Conservation (phyloP, 2,113 vertebrate species). For the Lasiurus cinereus region DNA sequence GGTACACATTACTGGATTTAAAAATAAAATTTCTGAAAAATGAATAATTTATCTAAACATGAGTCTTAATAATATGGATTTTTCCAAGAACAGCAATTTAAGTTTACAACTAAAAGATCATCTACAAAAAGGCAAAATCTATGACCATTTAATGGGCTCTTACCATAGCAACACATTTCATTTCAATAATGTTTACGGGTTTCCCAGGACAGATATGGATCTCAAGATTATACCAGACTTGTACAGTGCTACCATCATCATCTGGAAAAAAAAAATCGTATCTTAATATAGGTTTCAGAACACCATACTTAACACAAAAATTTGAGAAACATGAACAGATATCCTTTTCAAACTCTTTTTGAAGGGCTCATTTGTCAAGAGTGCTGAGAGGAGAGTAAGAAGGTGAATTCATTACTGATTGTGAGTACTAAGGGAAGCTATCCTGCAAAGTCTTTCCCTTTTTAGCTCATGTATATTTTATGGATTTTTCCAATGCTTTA, state of each 20-base stretch:
- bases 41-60: constrained; percentile 33
- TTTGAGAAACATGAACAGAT: background rate
- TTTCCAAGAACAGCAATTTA: constrained; percentile 29
- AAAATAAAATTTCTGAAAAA: constrained; percentile 49
- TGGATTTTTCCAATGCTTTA: background rate
- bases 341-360: background rate
- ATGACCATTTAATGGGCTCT: constrained; percentile 36
- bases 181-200: background rate
- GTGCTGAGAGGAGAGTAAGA: background rate
- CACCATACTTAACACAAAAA: background rate
- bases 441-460: background rate
- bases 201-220: constrained; percentile 51
- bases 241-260: background rate
- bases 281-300: constrained; percentile 50
- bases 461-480: background rate
- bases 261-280: constrained; percentile 17
- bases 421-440: background rate
- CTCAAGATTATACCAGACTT: constrained; percentile 68
- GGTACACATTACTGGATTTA: background rate
- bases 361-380: constrained; percentile 11
- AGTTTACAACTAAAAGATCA: background rate
- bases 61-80: background rate
- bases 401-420: background rate
- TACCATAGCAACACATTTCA: constrained; percentile 68
- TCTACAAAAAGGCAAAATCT: constrained; percentile 39